Base-by-base conservation (phyloP, 2,888 invertebrate species). In the Drosophila macrospina region DNA sequence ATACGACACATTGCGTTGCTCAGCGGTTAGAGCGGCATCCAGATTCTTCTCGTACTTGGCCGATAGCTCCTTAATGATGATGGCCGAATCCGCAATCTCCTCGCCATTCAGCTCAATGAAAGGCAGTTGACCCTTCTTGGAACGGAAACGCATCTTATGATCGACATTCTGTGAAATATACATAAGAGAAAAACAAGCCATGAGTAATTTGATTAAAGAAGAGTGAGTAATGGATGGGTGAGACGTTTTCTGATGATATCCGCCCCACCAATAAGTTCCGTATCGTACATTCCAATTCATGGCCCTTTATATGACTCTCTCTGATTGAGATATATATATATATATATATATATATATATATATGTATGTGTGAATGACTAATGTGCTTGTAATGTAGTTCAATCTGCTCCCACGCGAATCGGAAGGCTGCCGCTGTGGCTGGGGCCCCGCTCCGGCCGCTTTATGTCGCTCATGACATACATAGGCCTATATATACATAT, bases 61-160 rank as follows among this genome's bases (percentile, higher is more conserved):
- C 42, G 96, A 94, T 66, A 98, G 93, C 89, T 97, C 97, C 90
- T 97, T 96, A 89, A 98, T 96, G 90, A 98, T 98, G 88, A 97
- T 95, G 75, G 96, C 94, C 90, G 97, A 97, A 93, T 98, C 98
- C 48, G 98, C 96, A 78, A 98, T 95, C 93, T 98, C 98, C 91
- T 97, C 97, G 42, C 98, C 98, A 91, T 99, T 98, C 70, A 98
- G 92, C 92, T 98, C 98, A 80, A 99, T 94, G 93, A 98, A 99
- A 34, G 98, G 99, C 87, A 98, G 93, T 92, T 97, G 97, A 47
- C 98, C 98, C 92, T 98, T 98, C 94, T 97, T 97, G 86, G 98
- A 98, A 86, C 97, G 96, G 94, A 96, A 97, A 91, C 97, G 97
- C 93, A 97, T 95, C 93, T 97, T 97, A 93, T 98, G 98, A 92